phyloP scores from a whole-genome alignment of 2,113 vertebrate species.

The Halcyon malimbica region DNA sequence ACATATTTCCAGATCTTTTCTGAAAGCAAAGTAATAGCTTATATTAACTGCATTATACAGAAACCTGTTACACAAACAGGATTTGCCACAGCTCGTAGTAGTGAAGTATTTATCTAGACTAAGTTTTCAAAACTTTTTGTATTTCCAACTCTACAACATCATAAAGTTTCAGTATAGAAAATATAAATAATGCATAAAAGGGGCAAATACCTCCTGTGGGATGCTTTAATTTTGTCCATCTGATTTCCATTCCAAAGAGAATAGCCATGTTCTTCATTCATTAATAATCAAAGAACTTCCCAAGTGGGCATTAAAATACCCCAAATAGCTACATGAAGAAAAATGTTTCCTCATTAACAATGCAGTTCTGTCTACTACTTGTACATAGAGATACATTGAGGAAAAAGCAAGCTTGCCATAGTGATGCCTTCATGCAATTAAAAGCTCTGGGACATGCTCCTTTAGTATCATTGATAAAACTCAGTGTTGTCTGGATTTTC shows the following conservation, averaged over 20 bases:
- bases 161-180: constrained; percentile 31
- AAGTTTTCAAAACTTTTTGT: neutral
- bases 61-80: constrained; percentile 77
- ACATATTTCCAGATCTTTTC: constrained; percentile 63
- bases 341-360: constrained; percentile 16
- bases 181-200: constrained; percentile 34
- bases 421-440: neutral
- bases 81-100: constrained; percentile 75
- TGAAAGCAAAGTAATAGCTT: constrained; percentile 76
- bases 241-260: constrained; percentile 41
- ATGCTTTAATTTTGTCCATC: constrained; percentile 53
- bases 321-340: constrained; percentile 1
- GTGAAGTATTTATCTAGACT: constrained; percentile 65
- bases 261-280: constrained; percentile 18
- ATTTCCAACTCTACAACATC: constrained; percentile 32
- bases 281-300: constrained; percentile 9
- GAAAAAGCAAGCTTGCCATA: constrained; percentile 6
- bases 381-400: neutral
- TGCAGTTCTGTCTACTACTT: neutral
- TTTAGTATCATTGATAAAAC: neutral
- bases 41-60: constrained; percentile 69
- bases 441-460: neutral
- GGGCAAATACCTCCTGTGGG: neutral
- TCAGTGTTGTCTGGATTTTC: neutral
- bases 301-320: constrained; percentile 31